Evolutionary conservation across 2,888 invertebrate genomes (phyloP).

Genomic region (Andrena flavipes): DNA sequence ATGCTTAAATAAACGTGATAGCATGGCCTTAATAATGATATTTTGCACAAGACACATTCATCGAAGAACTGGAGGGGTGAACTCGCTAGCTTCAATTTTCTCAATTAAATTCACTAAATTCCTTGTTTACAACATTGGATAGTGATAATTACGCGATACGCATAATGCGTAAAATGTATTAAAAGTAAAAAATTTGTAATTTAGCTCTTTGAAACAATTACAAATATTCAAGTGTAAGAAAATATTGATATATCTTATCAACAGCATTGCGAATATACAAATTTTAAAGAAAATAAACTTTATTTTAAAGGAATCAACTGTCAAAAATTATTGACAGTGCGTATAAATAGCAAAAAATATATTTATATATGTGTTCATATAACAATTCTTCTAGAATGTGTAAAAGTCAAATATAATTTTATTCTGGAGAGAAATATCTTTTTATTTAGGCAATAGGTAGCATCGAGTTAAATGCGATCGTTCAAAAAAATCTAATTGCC

Average conservation of each 20-base stretch:
- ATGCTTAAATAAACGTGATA: conserved; percentile 36
- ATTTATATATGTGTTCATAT: conserved; percentile 24
- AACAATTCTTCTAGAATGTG: conserved; percentile 49
- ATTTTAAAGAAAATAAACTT: conserved; percentile 37
- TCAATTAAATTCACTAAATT: not conserved
- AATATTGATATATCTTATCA: conserved; percentile 36
- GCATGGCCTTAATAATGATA: conserved; percentile 16
- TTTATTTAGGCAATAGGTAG: conserved; percentile 58
- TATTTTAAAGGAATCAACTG: conserved; percentile 24
- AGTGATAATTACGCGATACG: conserved; percentile 19
- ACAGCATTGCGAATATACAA: conserved; percentile 17
- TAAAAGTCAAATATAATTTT: conserved; percentile 39
- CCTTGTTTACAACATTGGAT: not conserved
- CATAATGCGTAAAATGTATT: not conserved
- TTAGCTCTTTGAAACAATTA: conserved; percentile 21
- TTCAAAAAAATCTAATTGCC: conserved; percentile 1
- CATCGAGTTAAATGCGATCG: conserved; percentile 4
- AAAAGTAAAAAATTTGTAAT: conserved; percentile 15
- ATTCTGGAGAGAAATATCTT: conserved; percentile 53
- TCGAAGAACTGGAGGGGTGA: conserved; percentile 35
- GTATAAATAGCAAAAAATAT: conserved; percentile 56
- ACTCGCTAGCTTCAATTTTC: conserved; percentile 24
- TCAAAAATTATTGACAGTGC: conserved; percentile 17
- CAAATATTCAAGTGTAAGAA: conserved; percentile 3
- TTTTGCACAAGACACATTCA: conserved; percentile 18